Base-by-base conservation (phyloP, 2,888 invertebrate genomes). In the Eupithecia inturbata region DNA sequence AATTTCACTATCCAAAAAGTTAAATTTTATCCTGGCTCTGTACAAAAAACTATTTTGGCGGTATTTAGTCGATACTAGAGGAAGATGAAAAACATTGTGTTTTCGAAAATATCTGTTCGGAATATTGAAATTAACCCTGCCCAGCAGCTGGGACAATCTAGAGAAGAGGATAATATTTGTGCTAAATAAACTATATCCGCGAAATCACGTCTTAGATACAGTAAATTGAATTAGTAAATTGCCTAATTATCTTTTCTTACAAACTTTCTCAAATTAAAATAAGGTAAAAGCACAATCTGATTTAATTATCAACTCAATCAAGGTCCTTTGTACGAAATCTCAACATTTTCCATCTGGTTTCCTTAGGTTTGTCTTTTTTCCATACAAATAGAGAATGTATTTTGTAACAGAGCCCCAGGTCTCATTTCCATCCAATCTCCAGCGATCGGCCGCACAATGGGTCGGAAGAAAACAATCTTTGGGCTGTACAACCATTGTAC, bases 401-500 rank as follows among this genome's bases (percentile, higher is more conserved):
- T 73, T 49, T 33, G 80, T 77, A 75, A 79, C 80, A 82, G 79
- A 81, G 80, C 82, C 82, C 70, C 83, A 78, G 81, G 86, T 82
- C 84, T 87, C 85, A 89, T 88, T 88, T 85, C 84, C 85, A 85
- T 88, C 84, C 88, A 87, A 88, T 89, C 87, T 83, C 79, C 80
- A 76, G 78, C 85, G 86, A 88, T 87, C 84, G 84, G 81, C 80
- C 77, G 80, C 85, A 91, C 91, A 91, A 91, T 91, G 85, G 88
- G 79, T 82, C 75, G 87, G 87, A 89, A 90, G 90, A 89, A 90
- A 89, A 90, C 89, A 91, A 89, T 91, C 89, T 90, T 88, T 82
- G 80, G 83, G 81, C 83, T 82, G 82, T 85, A 85, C 84, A 84
- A 83, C 81, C 84, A 84, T 81, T 81, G 77, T 78, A 62, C 45